Evolutionary conservation across 2,113 vertebrate genomes (phyloP), one percentile per base, ranked within the genome.

Genomic region (Chloropsis hardwickii): DNA sequence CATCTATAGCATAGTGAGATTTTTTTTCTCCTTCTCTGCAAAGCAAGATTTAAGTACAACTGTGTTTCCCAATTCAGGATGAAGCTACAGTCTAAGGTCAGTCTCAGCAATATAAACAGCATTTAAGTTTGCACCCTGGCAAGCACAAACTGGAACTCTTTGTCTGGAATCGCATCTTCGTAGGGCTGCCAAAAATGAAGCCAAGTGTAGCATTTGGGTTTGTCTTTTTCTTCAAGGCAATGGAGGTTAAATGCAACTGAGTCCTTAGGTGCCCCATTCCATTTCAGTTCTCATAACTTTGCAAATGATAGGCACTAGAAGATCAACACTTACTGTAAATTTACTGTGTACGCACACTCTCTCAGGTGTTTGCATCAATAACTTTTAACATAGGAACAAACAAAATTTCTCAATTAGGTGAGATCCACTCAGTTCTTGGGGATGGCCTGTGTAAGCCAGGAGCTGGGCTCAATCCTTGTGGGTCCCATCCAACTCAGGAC

Each of bases 171-270:
- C 0, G 0, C 33, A 28, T 64, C 51, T 88, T 70, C 0, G 0
- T 5, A 58, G 56, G 60, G 39, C n/a, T 92, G 58, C 86, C 86
- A 92, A 53, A 71, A 73, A 64, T 42, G 17, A 61, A 80, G 39
- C 2, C 0, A 40, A 42, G 8, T 7, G 33, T 15, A 39, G 37
- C 0, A 0, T 53, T 60, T 42, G 23, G 29, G 20, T 20, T 88
- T 82, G 67, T 39, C 42, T 53, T 81, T 69, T 73, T 76, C 35
- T 82, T 47, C 50, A 42, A 58, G 47, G 47, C 3, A 16, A 31
- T 2, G 3, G 31, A 61, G 19, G 73, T 89, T 60, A 91, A 72
- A 79, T 24, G 51, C 88, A 74, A 37, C 39, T 5, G 13, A 27
- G 53, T 72, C 61, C 58, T 48, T 31, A 44, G 27, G 8, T 54